Base-by-base conservation (phyloP, 2,113 vertebrate genomes). In the Heterocephalus glaber region DNA sequence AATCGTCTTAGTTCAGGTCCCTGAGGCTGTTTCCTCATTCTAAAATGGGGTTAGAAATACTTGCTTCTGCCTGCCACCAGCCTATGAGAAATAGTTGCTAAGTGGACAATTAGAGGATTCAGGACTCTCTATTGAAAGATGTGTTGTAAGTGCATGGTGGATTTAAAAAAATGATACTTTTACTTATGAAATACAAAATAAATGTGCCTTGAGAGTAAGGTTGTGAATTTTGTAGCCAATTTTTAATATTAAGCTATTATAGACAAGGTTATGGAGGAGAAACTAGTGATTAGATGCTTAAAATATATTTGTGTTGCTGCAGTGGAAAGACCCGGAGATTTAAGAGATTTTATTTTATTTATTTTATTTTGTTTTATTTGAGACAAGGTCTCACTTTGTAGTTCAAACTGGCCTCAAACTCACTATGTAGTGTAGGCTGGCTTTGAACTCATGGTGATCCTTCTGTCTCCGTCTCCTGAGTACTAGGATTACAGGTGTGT, bases 1-100 rank as follows among this genome's bases (percentile, higher is more conserved):
- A 95, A 24, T 90, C 97, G 86, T 83, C 79, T 90, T 81, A 80
- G 93, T 56, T 93, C 79, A 96, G 90, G 81, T 97, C 97, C 95
- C 97, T 65, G 82, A 96, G 95, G 96, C 89, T 54, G 38, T 92
- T 97, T 91, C 70, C 85, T 95, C 66, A n/a, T 95, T 97, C 80
- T 49, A 20, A 93, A 97, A 95, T 2, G 47, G 76, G 54, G 84
- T 81, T 94, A 70, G 96, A 94, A 84, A 89, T 74, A 91, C 68
- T 65, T 94, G 60, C 33, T 56, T 86, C 86, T 92, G 9, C 79
- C 77, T 92, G 41, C 83, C 80, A 58, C 85, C 54, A 14, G 63
- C 68, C 19, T 63, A 26, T 28, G 44, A 92, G 74, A 80, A 68
- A 70, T 63, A 49, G 47, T 93, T 92, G 86, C 24, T 33, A 3